A percentile compares a stretch with the other conserved stretches of the same genome.
Conservation (phyloP, 2,113 vertebrate species). For the Amblyopsis rosae region DNA sequence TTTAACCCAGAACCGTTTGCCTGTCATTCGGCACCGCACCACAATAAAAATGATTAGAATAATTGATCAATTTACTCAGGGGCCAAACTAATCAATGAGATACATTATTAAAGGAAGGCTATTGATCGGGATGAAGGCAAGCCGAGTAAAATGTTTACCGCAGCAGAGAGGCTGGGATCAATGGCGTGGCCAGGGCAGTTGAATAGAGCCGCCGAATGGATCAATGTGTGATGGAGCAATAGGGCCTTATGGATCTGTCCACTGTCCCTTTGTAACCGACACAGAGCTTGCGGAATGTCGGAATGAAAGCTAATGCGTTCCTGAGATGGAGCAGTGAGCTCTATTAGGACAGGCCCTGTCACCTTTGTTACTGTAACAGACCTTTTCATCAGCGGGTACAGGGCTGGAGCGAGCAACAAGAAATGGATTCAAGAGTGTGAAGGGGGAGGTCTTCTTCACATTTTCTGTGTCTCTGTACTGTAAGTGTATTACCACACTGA, state of each 20-base stretch:
- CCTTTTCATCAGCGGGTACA: neutral
- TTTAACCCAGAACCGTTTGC: slow-evolving; percentile 53
- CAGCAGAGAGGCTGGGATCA: slow-evolving; percentile 73
- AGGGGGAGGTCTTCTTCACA: neutral
- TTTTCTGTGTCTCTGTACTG: neutral
- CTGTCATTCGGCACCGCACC: slow-evolving; percentile 53
- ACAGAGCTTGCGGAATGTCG: slow-evolving; percentile 31
- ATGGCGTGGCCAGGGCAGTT: slow-evolving; percentile 68
- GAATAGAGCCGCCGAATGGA: slow-evolving; percentile 69
- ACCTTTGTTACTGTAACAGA: slow-evolving; percentile 24
- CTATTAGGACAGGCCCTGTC: slow-evolving; percentile 12
- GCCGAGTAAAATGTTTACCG: slow-evolving; percentile 78
- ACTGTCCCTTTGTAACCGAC: slow-evolving; percentile 55
- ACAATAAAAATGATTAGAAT: slow-evolving; percentile 71
- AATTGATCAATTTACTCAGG: slow-evolving; percentile 80
- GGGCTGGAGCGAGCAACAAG: neutral
- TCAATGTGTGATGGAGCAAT: slow-evolving; percentile 68
- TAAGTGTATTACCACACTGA: too few species aligned
- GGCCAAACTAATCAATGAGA: slow-evolving; percentile 79
- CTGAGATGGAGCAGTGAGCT: slow-evolving; percentile 34
- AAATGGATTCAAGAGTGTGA: neutral
- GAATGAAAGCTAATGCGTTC: slow-evolving; percentile 20
- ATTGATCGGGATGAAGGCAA: slow-evolving; percentile 74
- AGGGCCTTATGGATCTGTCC: slow-evolving; percentile 64
- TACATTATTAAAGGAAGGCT: slow-evolving; percentile 82